phyloP scores from a whole-genome alignment of 2,888 invertebrate species.

The Andrena bicolor region DNA sequence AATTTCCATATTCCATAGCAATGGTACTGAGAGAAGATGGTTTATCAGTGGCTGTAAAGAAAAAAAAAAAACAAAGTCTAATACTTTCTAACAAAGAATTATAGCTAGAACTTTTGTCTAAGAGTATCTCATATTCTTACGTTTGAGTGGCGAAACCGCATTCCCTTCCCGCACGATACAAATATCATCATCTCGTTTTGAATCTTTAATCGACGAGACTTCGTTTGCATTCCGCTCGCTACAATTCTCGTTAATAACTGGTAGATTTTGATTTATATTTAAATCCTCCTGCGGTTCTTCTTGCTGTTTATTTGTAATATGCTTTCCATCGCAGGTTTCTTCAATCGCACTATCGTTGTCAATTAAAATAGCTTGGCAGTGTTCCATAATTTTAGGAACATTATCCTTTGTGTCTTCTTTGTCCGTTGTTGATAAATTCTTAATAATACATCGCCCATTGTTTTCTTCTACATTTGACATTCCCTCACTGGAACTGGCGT shows the following conservation, averaged over 20 bases:
- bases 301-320: not conserved
- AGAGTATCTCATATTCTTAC: conserved; percentile 17
- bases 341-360: not conserved
- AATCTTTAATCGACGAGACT: not conserved
- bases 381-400: not conserved
- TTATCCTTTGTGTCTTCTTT: not conserved
- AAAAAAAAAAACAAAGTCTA: conserved; percentile 13
- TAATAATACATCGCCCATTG: not conserved
- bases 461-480: conserved; percentile 5
- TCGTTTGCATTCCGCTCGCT: not conserved
- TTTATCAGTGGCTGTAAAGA: conserved; percentile 25
- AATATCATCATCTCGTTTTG: not conserved
- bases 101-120: not conserved
- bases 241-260: not conserved
- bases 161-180: not conserved
- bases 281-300: not conserved
- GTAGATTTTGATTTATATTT: not conserved
- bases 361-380: not conserved
- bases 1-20: conserved; percentile 77
- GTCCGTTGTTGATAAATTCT: not conserved
- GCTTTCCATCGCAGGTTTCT: conserved; percentile 9
- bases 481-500: not conserved
- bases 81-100: not conserved
- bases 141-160: not conserved
- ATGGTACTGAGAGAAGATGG: conserved; percentile 67